Evolutionary conservation across 2,797 vertebrate genomes (phyloP).

Genomic region (Naso thynnoides): DNA sequence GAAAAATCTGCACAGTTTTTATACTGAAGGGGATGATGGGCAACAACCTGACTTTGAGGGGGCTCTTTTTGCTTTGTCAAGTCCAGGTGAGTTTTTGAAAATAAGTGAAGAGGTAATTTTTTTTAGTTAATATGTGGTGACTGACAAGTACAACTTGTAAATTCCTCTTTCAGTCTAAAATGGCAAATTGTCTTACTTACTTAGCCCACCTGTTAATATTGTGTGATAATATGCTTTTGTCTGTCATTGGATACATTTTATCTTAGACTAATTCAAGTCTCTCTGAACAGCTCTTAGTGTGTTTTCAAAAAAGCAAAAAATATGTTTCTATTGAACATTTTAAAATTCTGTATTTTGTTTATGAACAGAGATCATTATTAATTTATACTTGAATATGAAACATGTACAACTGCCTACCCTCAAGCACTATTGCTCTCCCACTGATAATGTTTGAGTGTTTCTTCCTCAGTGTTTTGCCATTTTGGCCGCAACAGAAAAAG

Average conservation of each 20-base stretch:
- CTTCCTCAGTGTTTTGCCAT: slow-evolving; percentile 34
- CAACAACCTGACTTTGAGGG: neutral
- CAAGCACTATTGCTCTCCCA: no score
- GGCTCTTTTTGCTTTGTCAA: slow-evolving; percentile 35
- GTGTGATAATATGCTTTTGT: neutral
- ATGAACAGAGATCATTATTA: neutral
- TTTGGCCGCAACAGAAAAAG: slow-evolving; percentile 14
- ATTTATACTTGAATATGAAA: neutral
- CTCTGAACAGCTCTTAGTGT: neutral
- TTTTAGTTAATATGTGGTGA: neutral
- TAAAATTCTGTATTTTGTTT: neutral
- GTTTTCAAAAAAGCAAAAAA: neutral
- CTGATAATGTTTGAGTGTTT: slow-evolving; percentile 1
- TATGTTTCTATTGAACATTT: neutral
- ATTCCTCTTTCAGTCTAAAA: neutral
- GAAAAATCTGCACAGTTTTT: neutral
- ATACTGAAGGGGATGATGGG: slow-evolving; percentile 4
- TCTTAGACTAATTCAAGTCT: neutral
- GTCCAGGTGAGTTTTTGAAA: slow-evolving; percentile 52
- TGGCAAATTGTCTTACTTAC: neutral
- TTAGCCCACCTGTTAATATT: neutral
- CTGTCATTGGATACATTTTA: neutral
- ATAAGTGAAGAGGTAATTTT: neutral
- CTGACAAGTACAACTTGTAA: neutral
- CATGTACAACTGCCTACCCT: neutral